Evolutionary conservation across 2,888 invertebrate genomes (phyloP), one percentile per base, ranked within the genome.

Genomic region (Galerucella calmariensis): DNA sequence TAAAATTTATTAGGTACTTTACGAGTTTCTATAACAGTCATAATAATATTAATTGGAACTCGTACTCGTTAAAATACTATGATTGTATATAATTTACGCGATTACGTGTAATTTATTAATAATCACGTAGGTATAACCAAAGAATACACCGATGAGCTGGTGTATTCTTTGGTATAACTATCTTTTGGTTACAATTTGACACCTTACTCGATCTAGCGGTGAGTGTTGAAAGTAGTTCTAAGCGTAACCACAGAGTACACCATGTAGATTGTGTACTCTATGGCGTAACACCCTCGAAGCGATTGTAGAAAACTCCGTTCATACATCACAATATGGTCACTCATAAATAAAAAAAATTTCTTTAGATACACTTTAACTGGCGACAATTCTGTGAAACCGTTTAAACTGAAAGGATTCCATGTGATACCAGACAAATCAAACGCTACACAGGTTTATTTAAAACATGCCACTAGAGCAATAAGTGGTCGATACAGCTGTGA

Each of bases 331-430:
- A 41, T 41, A 41, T 41, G 35, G 0, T 41, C 35, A 1, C 9
- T 41, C 8, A 41, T 41, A 9, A 41, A 8, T 41, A 41, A 8
- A 41, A 8, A 9, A 41, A 41, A 35, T 35, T 69, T 65, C 71
- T 68, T 10, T 27, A 84, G 84, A 48, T 92, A 89, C 76, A 86
- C 91, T 3, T 92, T 92, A 0, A 88, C 91, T 75, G 92, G 92
- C 79, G 90, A 89, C 16, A 92, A 92, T 8, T 90, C 92, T 1
- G 88, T 91, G 74, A 92, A 92, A 87, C 89, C 91, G 80, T 93
- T 93, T 84, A 88, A 89, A 58, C 90, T 92, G 61, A 79, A 78
- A 51, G 92, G 92, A 51, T 89, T 93, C 69, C 89, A 90, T 80
- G 91, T 93, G 51, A 89, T 90, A 83, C 92, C 92, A 85, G 89